Conservation (phyloP, 2,797 vertebrate genomes). For the Pygocentrus nattereri region DNA sequence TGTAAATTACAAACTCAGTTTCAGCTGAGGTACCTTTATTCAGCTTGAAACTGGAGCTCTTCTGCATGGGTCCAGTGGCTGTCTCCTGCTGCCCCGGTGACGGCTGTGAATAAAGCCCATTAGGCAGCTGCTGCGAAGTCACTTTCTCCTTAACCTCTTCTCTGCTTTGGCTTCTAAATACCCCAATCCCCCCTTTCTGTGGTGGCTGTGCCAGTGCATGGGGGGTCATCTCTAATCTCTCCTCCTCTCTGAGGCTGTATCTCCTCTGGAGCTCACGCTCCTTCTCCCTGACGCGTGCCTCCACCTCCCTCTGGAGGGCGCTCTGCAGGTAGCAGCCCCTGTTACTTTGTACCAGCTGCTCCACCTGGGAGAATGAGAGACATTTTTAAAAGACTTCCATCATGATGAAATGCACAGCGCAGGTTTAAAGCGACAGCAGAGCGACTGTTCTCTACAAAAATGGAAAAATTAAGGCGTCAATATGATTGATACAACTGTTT, state of each 20-base stretch:
- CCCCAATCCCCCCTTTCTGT: neutral
- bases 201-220: neutral
- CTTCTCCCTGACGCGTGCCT: neutral
- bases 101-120: conserved; percentile 62
- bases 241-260: conserved; percentile 14
- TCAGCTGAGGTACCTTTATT: conserved; percentile 66
- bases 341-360: conserved; percentile 67
- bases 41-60: conserved; percentile 67
- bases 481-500: too few species aligned
- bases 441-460: too few species aligned
- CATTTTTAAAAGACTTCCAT: neutral
- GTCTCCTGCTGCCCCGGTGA: neutral
- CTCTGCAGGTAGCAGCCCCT: conserved; percentile 60
- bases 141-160: conserved; percentile 24
- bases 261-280: conserved; percentile 19
- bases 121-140: conserved; percentile 44
- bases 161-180: neutral
- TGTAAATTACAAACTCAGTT: neutral
- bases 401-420: too few species aligned
- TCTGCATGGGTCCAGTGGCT: conserved; percentile 17
- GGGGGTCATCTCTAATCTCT: neutral
- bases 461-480: too few species aligned
- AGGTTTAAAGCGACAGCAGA: too few species aligned
- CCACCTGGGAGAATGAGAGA: conserved; percentile 66
- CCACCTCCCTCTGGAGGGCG: conserved; percentile 32